phyloP scores from a whole-genome alignment of 2,113 vertebrate genomes.

The Tragelaphus scriptus region DNA sequence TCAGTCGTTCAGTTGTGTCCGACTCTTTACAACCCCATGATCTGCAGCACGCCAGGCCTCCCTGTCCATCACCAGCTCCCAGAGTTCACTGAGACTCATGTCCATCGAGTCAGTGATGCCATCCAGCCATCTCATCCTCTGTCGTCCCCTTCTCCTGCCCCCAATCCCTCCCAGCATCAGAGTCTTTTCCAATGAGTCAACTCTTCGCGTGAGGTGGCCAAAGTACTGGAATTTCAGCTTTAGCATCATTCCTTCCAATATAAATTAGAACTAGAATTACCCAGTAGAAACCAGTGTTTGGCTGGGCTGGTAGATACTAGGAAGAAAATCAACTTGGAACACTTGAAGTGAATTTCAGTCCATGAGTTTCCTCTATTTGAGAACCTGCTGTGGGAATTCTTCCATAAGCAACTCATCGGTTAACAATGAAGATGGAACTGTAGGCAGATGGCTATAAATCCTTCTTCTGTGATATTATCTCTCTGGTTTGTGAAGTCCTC shows the following conservation, averaged over 20 bases:
- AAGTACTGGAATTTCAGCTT: too few relatives aligned
- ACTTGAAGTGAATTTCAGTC: background rate
- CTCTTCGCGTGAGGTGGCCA: too few relatives aligned
- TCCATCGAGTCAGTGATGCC: too few relatives aligned
- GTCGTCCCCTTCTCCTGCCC: too few relatives aligned
- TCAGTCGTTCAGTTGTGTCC: too few relatives aligned
- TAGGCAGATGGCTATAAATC: background rate
- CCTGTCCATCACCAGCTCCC: too few relatives aligned
- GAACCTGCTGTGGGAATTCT: background rate
- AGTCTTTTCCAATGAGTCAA: too few relatives aligned
- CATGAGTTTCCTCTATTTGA: background rate
- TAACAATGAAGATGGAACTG: background rate
- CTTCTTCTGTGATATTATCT: background rate
- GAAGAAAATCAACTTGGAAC: background rate
- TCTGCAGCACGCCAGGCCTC: too few relatives aligned
- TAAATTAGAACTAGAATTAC: background rate
- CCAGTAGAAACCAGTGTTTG: background rate
- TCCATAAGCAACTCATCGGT: background rate
- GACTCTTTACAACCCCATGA: too few relatives aligned
- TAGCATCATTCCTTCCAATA: background rate
- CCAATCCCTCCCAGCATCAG: too few relatives aligned
- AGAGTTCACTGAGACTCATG: too few relatives aligned
- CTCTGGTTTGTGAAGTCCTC: background rate
- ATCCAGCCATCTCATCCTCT: too few relatives aligned
- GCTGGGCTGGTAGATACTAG: background rate